These are phyloP conservation scores for Lithophane socia DNA, from an alignment of 2,888 invertebrate genomes.

Conservation along the genomic window DNA sequence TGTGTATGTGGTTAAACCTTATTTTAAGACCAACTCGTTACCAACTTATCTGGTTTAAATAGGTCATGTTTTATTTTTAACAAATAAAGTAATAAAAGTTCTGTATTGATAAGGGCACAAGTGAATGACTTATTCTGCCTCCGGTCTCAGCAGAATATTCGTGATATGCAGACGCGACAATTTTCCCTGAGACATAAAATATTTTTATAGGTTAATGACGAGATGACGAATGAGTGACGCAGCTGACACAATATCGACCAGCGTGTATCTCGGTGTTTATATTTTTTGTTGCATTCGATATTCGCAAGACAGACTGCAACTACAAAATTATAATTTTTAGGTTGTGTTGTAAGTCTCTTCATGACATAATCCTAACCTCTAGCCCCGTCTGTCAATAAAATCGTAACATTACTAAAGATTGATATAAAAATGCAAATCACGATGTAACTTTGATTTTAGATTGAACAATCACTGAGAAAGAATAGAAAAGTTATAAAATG, in stretches of 20 bases:
- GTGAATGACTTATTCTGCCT: slow-evolving; percentile 14
- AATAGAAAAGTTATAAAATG: slow-evolving; percentile 20
- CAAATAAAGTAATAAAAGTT: slow-evolving; percentile 28
- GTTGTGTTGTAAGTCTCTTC: slow-evolving; percentile 34
- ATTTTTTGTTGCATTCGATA: background rate
- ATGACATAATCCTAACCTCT: slow-evolving; percentile 61
- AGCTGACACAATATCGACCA: background rate
- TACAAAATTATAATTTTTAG: slow-evolving; percentile 36
- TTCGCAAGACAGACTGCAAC: slow-evolving; percentile 11
- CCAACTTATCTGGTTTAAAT: slow-evolving; percentile 39
- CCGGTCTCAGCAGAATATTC: background rate
- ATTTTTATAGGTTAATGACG: too few species aligned
- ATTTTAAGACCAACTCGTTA: slow-evolving; percentile 37
- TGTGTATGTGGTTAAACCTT: slow-evolving; percentile 17
- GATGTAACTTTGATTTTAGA: slow-evolving; percentile 19
- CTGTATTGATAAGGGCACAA: slow-evolving; percentile 28
- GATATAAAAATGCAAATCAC: slow-evolving; percentile 52
- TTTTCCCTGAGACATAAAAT: background rate
- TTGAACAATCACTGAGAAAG: slow-evolving; percentile 34
- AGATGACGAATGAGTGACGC: too few species aligned
- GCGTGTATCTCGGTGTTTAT: background rate
- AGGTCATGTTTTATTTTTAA: slow-evolving; percentile 10
- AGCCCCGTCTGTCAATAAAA: slow-evolving; percentile 51
- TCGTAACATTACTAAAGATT: slow-evolving; percentile 36
- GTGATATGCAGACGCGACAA: background rate